Evolutionary conservation across 2,797 vertebrate species (phyloP), one percentile per base, ranked within the genome.

Genomic region (Sebastiscus albofasciatus): DNA sequence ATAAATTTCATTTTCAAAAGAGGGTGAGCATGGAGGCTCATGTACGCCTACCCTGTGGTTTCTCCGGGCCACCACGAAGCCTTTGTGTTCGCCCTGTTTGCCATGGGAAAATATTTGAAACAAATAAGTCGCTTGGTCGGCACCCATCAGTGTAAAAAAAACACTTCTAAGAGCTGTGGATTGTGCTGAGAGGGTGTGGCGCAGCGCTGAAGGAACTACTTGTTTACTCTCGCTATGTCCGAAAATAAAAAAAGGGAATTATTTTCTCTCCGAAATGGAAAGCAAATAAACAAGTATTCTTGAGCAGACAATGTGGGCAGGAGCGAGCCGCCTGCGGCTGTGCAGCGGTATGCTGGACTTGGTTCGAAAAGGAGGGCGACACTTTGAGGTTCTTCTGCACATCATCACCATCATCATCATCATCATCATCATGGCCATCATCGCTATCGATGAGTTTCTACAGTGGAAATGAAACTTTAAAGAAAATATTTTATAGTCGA

Each of bases 31-130:
- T 80, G 87, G 86, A 89, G 84, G 87, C 90, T 90, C 79, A 88
- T 93, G 93, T 90, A 93, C 84, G 93, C 92, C 94, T 94, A 92
- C 84, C 80, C 92, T 90, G 95, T 70, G 94, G 95, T 94, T 94
- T 93, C 78, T 79, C 82, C 77, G 83, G 92, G 93, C 93, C 94
- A 92, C 94, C 93, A 92, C 92, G 90, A 92, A 94, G 92, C 87
- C 93, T 95, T 96, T 95, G 94, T 96, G 72, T 91, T 93, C 71
- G 26, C 68, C 82, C 84, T 74, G 83, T 95, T 93, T 91, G 93
- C 90, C 93, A 96, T 96, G 94, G 95, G 96, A 96, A 96, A 95
- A 94, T 95, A 94, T 94, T 92, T 93, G 90, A 94, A 94, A 96
- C 94, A 96, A 96, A 95, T 94, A 94, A 94, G 91, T 93, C 72